phyloP scores from a whole-genome alignment of 2,888 invertebrate species.

The Morpho achilles region DNA sequence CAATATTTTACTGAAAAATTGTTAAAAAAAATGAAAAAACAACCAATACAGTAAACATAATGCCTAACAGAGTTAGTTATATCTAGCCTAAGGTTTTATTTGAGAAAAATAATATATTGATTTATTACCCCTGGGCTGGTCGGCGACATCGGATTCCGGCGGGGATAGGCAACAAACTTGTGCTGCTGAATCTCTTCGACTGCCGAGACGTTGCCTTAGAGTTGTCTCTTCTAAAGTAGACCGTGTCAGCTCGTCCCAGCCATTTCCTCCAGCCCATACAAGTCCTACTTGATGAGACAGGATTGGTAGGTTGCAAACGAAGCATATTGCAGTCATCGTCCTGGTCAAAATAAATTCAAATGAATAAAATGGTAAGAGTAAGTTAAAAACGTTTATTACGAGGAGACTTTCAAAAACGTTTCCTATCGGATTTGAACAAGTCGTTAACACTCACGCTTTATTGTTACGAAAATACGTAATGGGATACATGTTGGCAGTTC shows the following conservation, averaged over 20 bases:
- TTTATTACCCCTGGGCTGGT: slow-evolving; percentile 60
- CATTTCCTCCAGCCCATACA: slow-evolving; percentile 96
- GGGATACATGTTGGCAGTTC: slow-evolving; percentile 50
- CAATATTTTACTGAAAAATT: too few species aligned
- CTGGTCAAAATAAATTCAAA: slow-evolving; percentile 70
- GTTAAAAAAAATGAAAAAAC: neutral
- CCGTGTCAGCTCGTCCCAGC: slow-evolving; percentile 94
- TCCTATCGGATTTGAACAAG: too few species aligned
- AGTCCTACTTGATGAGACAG: slow-evolving; percentile 95
- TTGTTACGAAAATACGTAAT: slow-evolving; percentile 62
- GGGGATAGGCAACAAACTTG: slow-evolving; percentile 92
- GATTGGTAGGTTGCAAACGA: slow-evolving; percentile 97
- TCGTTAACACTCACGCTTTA: slow-evolving; percentile 58
- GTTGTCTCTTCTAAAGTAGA: slow-evolving; percentile 92
- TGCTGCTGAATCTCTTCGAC: slow-evolving; percentile 92
- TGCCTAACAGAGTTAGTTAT: neutral
- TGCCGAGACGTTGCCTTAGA: slow-evolving; percentile 90
- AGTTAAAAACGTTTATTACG: too few species aligned
- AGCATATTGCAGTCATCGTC: slow-evolving; percentile 96
- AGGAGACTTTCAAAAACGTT: too few species aligned
- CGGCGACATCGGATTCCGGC: slow-evolving; percentile 87
- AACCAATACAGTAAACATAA: neutral
- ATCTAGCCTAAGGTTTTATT: neutral
- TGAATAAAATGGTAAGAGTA: neutral
- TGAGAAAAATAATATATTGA: too few species aligned